Base-by-base conservation (phyloP, 2,797 vertebrate species). In the Parauchenoglanis ngamensis region DNA sequence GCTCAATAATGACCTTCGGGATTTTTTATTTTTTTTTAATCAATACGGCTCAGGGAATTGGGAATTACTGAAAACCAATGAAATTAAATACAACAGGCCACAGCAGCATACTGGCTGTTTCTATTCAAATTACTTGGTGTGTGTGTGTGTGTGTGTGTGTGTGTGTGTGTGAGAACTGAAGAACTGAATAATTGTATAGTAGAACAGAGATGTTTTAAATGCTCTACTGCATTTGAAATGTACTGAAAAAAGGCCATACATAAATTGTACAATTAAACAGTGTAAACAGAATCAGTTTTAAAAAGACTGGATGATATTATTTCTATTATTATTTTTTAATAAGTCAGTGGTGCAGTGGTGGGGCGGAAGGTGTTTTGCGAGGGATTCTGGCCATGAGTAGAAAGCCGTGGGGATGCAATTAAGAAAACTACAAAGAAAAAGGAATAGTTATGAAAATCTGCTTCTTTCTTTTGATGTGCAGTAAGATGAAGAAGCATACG, bases 381-480 rank as follows among this genome's bases (percentile, higher is more conserved):
- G 94, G 95, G 95, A 95, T 95, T 95, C 94, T 96, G 95, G 95
- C 94, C 94, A 94, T 93, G 94, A 94, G 95, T 93, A 92, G 95
- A 95, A 96, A 95, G 94, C 96, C 95, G 94, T 92, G 90, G 96
- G 96, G 96, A 96, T 89, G 94, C 94, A 96, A 96, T 96, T 96
- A 96, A 95, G 79, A 95, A 94, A 95, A 96, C 94, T 96, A 96
- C 95, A 96, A 96, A 96, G 95, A 95, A 90, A 93, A 94, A 95
- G 90, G 94, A 95, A 95, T 94, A 95, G 94, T 95, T 95, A 96
- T 95, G 94, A 96, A 95, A 95, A 96, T 95, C 93, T 94, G 93
- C 93, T 93, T 92, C 93, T 93, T 94, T 94, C 94, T 94, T 96
- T 96, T 96, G 95, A 96, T 95, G 95, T 95, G 92, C 93, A 93